These are phyloP conservation scores for Coregonus ussuriensis DNA, from an alignment of 2,797 vertebrate species.

Conservation along the genomic window DNA sequence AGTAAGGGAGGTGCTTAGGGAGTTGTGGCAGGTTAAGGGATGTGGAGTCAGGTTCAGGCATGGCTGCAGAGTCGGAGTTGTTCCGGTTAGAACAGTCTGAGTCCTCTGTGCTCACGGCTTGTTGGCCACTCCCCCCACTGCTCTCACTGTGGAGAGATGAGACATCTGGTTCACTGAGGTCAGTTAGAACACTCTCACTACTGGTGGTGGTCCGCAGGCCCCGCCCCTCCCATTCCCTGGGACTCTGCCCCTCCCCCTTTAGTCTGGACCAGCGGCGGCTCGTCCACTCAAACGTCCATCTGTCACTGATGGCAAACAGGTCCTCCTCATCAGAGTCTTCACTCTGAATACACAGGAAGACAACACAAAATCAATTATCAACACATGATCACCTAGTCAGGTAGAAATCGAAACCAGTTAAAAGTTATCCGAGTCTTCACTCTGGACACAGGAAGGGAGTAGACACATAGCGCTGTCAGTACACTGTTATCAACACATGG, in stretches of 20 bases:
- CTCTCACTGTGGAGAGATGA: constrained; percentile 94
- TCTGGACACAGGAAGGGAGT: no score
- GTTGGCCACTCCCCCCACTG: constrained; percentile 85
- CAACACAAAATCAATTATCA: neutral
- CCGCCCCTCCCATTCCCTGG: constrained; percentile 58
- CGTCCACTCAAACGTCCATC: constrained; percentile 98
- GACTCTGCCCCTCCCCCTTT: constrained; percentile 82
- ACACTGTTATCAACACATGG: neutral
- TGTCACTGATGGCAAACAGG: constrained; percentile 94
- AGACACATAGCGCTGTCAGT: no score
- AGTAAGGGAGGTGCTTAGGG: constrained; percentile 71
- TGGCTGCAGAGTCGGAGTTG: constrained; percentile 74
- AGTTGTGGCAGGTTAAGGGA: constrained; percentile 64
- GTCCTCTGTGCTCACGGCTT: constrained; percentile 73
- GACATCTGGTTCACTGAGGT: constrained; percentile 93
- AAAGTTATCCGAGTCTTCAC: neutral
- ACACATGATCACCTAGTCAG: neutral
- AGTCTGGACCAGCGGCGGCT: constrained; percentile 96
- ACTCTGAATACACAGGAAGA: constrained; percentile 72
- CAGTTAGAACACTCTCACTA: constrained; percentile 94
- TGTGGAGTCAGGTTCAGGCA: constrained; percentile 84
- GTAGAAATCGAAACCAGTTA: neutral
- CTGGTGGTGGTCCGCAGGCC: constrained; percentile 89
- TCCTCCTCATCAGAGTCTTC: constrained; percentile 99
- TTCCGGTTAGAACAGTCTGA: constrained; percentile 76